A percentile compares a stretch with the other conserved stretches of the same genome.
These are phyloP conservation scores for Homarus gammarus DNA, from an alignment of 2,888 invertebrate species.

Conservation along the genomic window DNA sequence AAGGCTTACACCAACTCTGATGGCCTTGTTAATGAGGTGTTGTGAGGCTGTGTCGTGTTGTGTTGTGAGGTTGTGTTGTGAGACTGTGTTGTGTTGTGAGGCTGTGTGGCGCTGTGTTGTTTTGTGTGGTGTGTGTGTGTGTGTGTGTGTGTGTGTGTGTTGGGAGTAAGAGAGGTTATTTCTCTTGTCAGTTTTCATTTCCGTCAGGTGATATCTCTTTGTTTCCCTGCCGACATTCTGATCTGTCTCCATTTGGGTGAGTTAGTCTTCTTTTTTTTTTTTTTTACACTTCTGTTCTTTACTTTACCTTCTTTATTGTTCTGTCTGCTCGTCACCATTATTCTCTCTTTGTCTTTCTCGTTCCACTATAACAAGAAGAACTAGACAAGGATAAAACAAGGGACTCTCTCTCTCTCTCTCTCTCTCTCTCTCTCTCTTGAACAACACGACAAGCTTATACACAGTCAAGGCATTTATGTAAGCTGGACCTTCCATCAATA, in stretches of 20 bases:
- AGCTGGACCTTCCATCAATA: too few relatives aligned
- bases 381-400: too few relatives aligned
- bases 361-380: too few relatives aligned
- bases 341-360: constrained; percentile 1
- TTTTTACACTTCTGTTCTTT: background rate
- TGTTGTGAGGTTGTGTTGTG: background rate
- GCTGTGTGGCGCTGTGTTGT: background rate
- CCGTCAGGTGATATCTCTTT: background rate
- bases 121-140: background rate
- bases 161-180: background rate
- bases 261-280: background rate
- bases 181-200: background rate
- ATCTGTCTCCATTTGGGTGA: background rate
- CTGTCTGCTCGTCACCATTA: background rate
- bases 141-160: background rate
- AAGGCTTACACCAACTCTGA: too few relatives aligned
- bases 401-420: constrained; percentile 43
- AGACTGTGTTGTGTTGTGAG: background rate
- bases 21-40: background rate
- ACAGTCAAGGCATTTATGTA: background rate
- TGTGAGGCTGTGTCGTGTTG: background rate
- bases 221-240: background rate
- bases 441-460: too few relatives aligned
- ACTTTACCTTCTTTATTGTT: background rate
- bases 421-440: constrained; percentile 46